These are phyloP conservation scores for Pogonomyrmex californicus DNA, from an alignment of 1,140 invertebrate genomes.

Conservation along the genomic window DNA sequence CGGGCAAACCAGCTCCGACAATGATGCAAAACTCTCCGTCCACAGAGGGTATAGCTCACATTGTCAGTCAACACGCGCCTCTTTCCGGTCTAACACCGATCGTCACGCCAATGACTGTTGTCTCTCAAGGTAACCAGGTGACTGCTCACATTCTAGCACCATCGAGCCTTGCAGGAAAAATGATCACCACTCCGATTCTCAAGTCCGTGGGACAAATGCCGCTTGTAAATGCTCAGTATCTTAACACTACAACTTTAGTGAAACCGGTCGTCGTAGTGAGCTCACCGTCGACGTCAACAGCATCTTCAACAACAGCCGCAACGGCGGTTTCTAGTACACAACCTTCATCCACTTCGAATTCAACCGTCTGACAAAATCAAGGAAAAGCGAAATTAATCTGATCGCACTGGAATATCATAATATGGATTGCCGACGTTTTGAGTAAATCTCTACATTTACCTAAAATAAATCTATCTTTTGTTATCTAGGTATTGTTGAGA, in stretches of 20 bases:
- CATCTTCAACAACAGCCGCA: conserved; percentile 78
- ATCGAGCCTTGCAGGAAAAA: conserved; percentile 84
- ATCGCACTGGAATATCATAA: conserved; percentile 64
- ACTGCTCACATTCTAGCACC: conserved; percentile 85
- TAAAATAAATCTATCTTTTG: conserved; percentile 9
- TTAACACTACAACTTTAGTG: conserved; percentile 86
- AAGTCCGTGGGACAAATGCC: conserved; percentile 86
- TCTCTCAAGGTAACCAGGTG: conserved; percentile 86
- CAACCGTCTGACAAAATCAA: conserved; percentile 85
- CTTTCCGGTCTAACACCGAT: conserved; percentile 85
- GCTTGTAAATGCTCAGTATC: conserved; percentile 86
- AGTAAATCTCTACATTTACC: conserved; percentile 7
- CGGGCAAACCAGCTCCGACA: conserved; percentile 80
- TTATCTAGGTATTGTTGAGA: not conserved
- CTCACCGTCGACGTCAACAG: conserved; percentile 78
- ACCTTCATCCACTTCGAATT: conserved; percentile 81
- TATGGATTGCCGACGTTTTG: conserved; percentile 12
- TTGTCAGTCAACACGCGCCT: conserved; percentile 84
- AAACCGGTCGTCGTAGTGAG: conserved; percentile 86
- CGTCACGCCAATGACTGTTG: conserved; percentile 86
- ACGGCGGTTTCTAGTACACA: conserved; percentile 79
- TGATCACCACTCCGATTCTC: conserved; percentile 85
- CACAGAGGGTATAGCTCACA: conserved; percentile 85
- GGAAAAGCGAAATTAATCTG: conserved; percentile 77
- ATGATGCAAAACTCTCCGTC: conserved; percentile 83